Evolutionary conservation across 2,888 invertebrate genomes (phyloP).

Genomic region (Allacma fusca): DNA sequence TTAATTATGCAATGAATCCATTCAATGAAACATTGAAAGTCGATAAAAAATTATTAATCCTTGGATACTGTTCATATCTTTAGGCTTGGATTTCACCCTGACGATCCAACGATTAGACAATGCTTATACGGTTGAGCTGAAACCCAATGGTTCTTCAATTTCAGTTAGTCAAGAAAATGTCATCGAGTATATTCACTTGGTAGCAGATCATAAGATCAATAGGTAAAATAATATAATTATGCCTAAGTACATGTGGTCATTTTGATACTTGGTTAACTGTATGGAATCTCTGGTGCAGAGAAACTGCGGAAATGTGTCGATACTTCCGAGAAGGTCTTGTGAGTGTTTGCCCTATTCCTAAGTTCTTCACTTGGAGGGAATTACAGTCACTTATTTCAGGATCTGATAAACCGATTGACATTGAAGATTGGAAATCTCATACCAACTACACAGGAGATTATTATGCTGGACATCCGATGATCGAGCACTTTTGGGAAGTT

Average conservation of each 20-base stretch:
- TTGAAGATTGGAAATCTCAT: constrained; percentile 83
- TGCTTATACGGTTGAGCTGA: constrained; percentile 86
- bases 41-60: background rate
- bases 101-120: constrained; percentile 89
- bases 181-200: constrained; percentile 94
- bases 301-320: constrained; percentile 57
- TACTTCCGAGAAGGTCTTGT: constrained; percentile 68
- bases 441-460: constrained; percentile 94
- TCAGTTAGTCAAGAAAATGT: constrained; percentile 90
- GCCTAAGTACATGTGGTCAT: background rate
- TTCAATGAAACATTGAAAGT: too few species aligned
- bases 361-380: constrained; percentile 93
- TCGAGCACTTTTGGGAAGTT: constrained; percentile 83
- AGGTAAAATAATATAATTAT: constrained; percentile 72
- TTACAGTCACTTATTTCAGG: constrained; percentile 97
- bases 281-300: too few species aligned
- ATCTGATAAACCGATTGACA: constrained; percentile 90
- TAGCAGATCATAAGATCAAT: constrained; percentile 96
- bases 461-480: constrained; percentile 81
- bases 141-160: constrained; percentile 87
- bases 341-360: constrained; percentile 86
- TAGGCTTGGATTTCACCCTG: constrained; percentile 87
- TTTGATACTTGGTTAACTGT: background rate
- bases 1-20: too few species aligned
- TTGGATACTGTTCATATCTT: background rate